Conservation (phyloP, 1,140 invertebrate species). For the Lordiphosa stackelbergi region DNA sequence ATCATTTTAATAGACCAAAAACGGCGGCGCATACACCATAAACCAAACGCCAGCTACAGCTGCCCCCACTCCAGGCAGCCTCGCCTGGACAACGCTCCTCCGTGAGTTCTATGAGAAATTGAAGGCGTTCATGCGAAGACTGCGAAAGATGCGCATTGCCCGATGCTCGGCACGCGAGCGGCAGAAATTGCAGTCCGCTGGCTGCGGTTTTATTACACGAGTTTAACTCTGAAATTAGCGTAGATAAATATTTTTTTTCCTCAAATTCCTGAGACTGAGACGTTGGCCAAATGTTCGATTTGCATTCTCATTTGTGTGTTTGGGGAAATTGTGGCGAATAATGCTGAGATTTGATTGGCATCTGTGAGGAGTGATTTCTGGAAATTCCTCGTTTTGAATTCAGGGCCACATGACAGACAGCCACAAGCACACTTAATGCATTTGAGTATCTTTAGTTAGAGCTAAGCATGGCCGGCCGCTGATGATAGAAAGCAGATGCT, state of each 20-base stretch:
- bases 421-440: constrained; percentile 61
- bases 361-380: constrained; percentile 30
- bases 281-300: constrained; percentile 44
- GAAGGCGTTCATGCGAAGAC: constrained; percentile 50
- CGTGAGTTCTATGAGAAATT: constrained; percentile 26
- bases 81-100: constrained; percentile 14
- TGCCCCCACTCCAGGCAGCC: constrained; percentile 12
- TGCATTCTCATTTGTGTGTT: constrained; percentile 21
- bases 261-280: constrained; percentile 41
- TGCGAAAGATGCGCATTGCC: constrained; percentile 29
- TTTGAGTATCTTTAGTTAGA: constrained; percentile 40
- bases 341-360: constrained; percentile 19
- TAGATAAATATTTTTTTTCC: constrained; percentile 70
- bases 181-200: constrained; percentile 52
- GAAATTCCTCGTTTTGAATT: constrained; percentile 21
- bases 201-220: constrained; percentile 64
- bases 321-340: constrained; percentile 27
- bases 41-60: constrained; percentile 64
- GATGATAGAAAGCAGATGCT: constrained; percentile 69
- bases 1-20: constrained; percentile 76
- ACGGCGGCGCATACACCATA: constrained; percentile 73
- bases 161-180: constrained; percentile 60
- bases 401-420: constrained; percentile 54
- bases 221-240: constrained; percentile 65
- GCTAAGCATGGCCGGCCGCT: constrained; percentile 30